A percentile compares a stretch with the other conserved stretches of the same genome.
Evolutionary conservation across 2,888 invertebrate species (phyloP).

Genomic region (Hipparchia semele): DNA sequence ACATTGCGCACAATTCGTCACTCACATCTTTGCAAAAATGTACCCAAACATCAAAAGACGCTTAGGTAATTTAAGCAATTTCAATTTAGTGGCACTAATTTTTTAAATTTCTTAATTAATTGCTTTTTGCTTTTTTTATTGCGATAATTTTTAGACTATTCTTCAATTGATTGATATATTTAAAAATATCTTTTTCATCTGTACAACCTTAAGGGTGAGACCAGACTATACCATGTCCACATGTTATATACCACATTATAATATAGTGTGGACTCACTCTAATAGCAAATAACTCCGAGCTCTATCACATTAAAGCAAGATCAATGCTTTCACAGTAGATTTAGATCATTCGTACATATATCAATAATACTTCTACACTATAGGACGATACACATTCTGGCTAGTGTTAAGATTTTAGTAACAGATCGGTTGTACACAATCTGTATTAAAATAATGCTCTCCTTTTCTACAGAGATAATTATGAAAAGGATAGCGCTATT

Average conservation of each 20-base stretch:
- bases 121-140: neutral
- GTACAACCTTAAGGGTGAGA: neutral
- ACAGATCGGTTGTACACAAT: neutral
- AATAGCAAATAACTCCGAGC: constrained; percentile 13
- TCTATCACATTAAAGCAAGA: constrained; percentile 29
- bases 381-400: no score
- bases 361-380: constrained; percentile 4
- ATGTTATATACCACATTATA: neutral
- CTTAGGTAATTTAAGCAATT: neutral
- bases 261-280: constrained; percentile 1
- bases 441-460: no score
- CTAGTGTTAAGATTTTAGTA: no score
- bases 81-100: neutral
- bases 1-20: neutral
- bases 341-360: constrained; percentile 1
- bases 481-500: no score
- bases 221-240: neutral
- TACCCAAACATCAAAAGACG: neutral
- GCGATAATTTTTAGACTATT: neutral
- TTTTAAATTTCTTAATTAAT: no score
- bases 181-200: neutral
- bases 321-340: constrained; percentile 13
- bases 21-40: neutral
- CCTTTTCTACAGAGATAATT: no score
- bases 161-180: neutral